Evolutionary conservation across 2,888 invertebrate genomes (phyloP), one percentile per base, ranked within the genome.

Genomic region (Ptilodon capucinus): DNA sequence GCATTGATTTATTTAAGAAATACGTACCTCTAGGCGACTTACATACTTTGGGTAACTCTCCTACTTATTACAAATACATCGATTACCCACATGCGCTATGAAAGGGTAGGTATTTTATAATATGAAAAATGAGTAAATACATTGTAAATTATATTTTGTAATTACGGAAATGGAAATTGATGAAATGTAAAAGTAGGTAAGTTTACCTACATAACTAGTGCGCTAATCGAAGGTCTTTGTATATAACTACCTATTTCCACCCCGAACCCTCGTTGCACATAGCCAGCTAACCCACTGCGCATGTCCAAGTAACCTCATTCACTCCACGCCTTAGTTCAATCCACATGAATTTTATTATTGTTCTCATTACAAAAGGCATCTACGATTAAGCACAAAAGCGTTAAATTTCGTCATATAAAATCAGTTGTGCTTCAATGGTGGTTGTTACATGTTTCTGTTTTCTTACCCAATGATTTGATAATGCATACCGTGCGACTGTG

Each of bases 291-390:
- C 1, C 28, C 55, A 81, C 38, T 85, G 89, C 91, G 91, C 91
- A 91, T 77, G 91, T 81, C 82, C 84, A 82, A 85, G 82, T 85
- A 88, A 88, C 86, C 86, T 86, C 83, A 81, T 80, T 81, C 79
- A 81, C 81, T 86, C 84, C 87, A 87, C 86, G 82, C 86, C 84
- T 86, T 70, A 64, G 76, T 71, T 76, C 77, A 78, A n/a, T 76
- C 76, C 71, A 76, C 79, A 76, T 74, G 76, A 67, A 75, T 75
- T 77, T 64, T 71, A 72, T 60, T 68, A 73, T 75, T 73, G 71
- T 74, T 62, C 68, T 39, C 65, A 68, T 60, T 67, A 65, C 60
- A 71, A 72, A 69, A 25, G 65, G 57, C 60, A 65, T 43, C 50
- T 48, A 62, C 62, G 62, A 68, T 56, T 57, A 65, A 70, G 71